A percentile compares a stretch with the other conserved stretches of the same genome.
Evolutionary conservation across 2,888 invertebrate genomes (phyloP).

Genomic region (Leptopilina drosophilae): DNA sequence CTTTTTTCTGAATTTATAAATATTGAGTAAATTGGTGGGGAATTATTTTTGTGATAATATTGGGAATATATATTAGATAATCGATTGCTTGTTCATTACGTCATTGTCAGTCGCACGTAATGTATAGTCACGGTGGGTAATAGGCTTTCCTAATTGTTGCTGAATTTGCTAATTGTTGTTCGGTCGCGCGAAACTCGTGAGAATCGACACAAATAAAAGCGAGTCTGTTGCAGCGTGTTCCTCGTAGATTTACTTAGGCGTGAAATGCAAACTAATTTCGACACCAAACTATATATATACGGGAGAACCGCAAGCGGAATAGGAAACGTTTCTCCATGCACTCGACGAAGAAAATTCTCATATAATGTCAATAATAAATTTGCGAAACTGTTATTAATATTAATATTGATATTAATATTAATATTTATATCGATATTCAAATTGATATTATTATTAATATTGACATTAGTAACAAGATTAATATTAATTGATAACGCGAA

Average conservation of each 20-base stretch:
- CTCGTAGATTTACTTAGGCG: constrained; percentile 17
- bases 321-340: constrained; percentile 7
- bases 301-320: neutral
- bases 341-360: constrained; percentile 5
- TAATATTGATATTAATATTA: no score
- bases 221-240: constrained; percentile 9
- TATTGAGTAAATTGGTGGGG: no score
- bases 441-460: no score
- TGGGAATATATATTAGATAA: constrained; percentile 58
- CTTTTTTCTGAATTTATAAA: no score
- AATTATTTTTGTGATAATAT: no score
- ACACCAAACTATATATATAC: neutral
- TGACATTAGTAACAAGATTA: no score
- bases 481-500: no score
- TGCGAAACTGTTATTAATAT: no score
- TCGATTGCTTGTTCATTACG: constrained; percentile 58
- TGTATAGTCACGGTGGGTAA: constrained; percentile 31
- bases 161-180: constrained; percentile 55
- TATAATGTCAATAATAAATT: neutral
- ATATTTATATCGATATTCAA: no score
- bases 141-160: constrained; percentile 43
- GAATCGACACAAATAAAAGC: constrained; percentile 41
- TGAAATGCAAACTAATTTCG: constrained; percentile 35
- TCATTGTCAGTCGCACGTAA: constrained; percentile 51
- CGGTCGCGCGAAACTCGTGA: constrained; percentile 49